Base-by-base conservation (phyloP, 23 tunicate genomes). In the Diplosoma virens region DNA sequence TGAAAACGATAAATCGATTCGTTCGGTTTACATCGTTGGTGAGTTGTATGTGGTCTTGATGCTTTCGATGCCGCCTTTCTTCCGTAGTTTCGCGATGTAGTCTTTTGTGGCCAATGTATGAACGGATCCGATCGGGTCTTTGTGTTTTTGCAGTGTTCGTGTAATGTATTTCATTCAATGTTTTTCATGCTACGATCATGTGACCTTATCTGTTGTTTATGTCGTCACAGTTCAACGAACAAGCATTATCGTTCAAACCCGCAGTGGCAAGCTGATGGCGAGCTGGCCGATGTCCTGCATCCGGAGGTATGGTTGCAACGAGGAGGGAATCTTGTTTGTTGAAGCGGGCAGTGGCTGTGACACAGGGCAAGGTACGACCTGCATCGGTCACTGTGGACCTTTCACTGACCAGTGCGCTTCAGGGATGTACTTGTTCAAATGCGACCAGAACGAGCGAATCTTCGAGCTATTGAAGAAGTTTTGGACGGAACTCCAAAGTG, bases 261-360 rank as follows among this genome's bases (percentile, higher is more conserved):
- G 83, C 21, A 76, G 68, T 22, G 66, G 72, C 23, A 92, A 84
- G 75, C 52, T 80, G 66, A 92, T 92, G 87, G 97, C 97, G 20
- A 52, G 75, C 9, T 92, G 97, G 97, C 97, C 97, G 53, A 80
- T 92, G n/a, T 20, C 63, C 18, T 85, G 97, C 70, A 59, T 92
- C 11, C 84, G 84, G 17, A 68, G 85, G 53, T 92, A 92, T 63
- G 97, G 97, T 3, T 85, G 56, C 77, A 76, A 61, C 47, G 73
- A 80, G 21, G 81, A 81, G 23, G 52, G 52, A 9, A 26, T 75
- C 0, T 68, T 92, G 4, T 76, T 92, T 28, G 76, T 92, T 22
- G 97, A 92, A 75, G 84, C 97, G 17, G 97, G 97, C 4, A 82
- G 47, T 75, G 87, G 87, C 1, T 92, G 97, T 47, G 87, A 92